Evolutionary conservation across 2,888 invertebrate genomes (phyloP).

Genomic region (Macrophya alboannulata): DNA sequence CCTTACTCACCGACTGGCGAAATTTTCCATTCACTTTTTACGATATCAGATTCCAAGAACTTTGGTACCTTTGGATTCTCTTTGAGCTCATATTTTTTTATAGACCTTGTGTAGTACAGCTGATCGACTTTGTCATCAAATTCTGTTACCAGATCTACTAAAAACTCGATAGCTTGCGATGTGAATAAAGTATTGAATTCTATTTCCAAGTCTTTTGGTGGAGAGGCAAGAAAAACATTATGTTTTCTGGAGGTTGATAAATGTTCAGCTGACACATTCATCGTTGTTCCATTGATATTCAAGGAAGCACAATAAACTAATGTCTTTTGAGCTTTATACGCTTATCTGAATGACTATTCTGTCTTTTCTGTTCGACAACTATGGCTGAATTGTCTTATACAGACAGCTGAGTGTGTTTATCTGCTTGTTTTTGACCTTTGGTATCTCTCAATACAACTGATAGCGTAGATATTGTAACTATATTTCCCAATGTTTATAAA

Average conservation of each 20-base stretch:
- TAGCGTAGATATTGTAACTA: background rate
- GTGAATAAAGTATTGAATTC: slow-evolving; percentile 83
- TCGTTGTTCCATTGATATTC: background rate
- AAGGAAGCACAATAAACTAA: background rate
- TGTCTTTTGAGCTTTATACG: background rate
- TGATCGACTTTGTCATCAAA: slow-evolving; percentile 81
- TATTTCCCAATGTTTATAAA: background rate
- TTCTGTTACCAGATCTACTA: slow-evolving; percentile 81
- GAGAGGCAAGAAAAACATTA: slow-evolving; percentile 80
- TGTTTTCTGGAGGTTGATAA: background rate
- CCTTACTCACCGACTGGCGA: slow-evolving; percentile 82
- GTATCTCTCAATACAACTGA: slow-evolving; percentile 25
- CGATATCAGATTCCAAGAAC: slow-evolving; percentile 80
- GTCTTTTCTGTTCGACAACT: background rate
- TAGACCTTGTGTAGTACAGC: slow-evolving; percentile 80
- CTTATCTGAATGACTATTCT: background rate
- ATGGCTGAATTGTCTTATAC: background rate
- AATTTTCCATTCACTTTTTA: slow-evolving; percentile 83
- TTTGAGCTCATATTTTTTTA: slow-evolving; percentile 77
- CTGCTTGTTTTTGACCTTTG: slow-evolving; percentile 18
- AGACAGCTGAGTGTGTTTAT: slow-evolving; percentile 30
- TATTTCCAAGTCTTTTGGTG: slow-evolving; percentile 82
- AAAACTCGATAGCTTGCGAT: slow-evolving; percentile 82
- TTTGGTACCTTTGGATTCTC: slow-evolving; percentile 74
- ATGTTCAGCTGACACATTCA: background rate